phyloP scores from a whole-genome alignment of 2,888 invertebrate genomes.

The Autographa gamma region DNA sequence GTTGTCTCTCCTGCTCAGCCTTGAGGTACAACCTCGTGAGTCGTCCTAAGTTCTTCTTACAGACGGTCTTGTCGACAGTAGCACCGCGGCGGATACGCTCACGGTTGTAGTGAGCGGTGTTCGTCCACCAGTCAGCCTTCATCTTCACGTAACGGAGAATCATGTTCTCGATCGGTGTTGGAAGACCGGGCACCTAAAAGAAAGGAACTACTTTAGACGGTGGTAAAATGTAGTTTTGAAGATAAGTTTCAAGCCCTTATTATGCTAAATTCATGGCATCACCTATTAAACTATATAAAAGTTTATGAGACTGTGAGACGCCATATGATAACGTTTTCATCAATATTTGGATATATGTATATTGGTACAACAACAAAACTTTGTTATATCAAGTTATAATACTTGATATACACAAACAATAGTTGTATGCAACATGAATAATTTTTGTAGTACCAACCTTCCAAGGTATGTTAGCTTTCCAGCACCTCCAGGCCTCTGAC shows the following conservation, averaged over 20 bases:
- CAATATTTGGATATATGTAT: too few species aligned
- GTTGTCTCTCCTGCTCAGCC: conserved; percentile 99
- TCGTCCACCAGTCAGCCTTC: conserved; percentile 99
- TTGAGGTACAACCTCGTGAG: conserved; percentile 98
- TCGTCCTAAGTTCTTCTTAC: conserved; percentile 99
- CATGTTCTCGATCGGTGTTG: conserved; percentile 99
- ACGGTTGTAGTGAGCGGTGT: conserved; percentile 99
- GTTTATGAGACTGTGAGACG: too few species aligned
- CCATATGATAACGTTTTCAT: too few species aligned
- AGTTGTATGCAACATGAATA: neutral
- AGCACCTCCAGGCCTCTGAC: conserved; percentile 99
- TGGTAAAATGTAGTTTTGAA: neutral
- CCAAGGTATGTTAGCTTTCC: conserved; percentile 99
- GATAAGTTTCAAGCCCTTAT: too few species aligned
- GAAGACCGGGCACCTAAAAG: conserved; percentile 96
- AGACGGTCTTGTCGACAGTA: conserved; percentile 99
- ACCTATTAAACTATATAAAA: too few species aligned
- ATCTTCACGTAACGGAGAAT: conserved; percentile 99
- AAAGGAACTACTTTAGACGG: neutral
- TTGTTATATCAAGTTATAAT: too few species aligned
- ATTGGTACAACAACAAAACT: too few species aligned
- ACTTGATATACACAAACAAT: too few species aligned
- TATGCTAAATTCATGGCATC: too few species aligned
- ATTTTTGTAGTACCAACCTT: conserved; percentile 93
- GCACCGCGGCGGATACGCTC: conserved; percentile 99